Evolutionary conservation across 2,797 vertebrate genomes (phyloP), one percentile per base, ranked within the genome.

Genomic region (Phoeniculus purpureus): DNA sequence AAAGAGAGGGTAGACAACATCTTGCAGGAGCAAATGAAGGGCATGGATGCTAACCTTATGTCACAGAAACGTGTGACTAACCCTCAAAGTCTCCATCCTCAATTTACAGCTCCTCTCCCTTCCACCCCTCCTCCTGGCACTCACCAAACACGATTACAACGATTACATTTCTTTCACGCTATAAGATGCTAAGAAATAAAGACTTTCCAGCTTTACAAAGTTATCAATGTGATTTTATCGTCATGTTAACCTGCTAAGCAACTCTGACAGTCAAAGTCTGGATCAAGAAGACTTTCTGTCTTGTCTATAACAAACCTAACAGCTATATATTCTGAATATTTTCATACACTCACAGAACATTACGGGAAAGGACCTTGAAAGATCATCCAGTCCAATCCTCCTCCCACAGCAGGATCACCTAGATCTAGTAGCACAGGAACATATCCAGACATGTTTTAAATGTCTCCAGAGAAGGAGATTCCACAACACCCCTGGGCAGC

Each of bases 31-130:
- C 31, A 51, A 47, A 7, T 43, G 26, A 50, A 67, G 58, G 50
- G 11, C 20, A 48, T 2, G 18, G 27, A 50, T 59, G 60, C 3
- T 54, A 62, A 32, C 3, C 13, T 13, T n/a, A 14, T 0, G 0
- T 27, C 19, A 8, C 25, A 65, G 12, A 77, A 86, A 48, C 3
- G 7, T 19, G 52, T 37, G 43, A 40, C 22, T 29, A 0, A 0
- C 37, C 32, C 34, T 29, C 59, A 72, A 58, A 55, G 68, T 15
- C 40, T 73, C 21, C 71, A 68, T 27, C 17, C 43, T 52, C 40
- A 56, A 37, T 13, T 21, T 21, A 23, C 22, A 12, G 31, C 15
- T 66, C 10, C 23, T 48, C 29, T 79, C 31, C 31, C 62, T 34
- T 50, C 13, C 6, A 27, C 4, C 20, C 5, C 1, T 50, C 54